Conservation (phyloP, 2,888 invertebrate genomes). For the Alloscopus bannaensis region DNA sequence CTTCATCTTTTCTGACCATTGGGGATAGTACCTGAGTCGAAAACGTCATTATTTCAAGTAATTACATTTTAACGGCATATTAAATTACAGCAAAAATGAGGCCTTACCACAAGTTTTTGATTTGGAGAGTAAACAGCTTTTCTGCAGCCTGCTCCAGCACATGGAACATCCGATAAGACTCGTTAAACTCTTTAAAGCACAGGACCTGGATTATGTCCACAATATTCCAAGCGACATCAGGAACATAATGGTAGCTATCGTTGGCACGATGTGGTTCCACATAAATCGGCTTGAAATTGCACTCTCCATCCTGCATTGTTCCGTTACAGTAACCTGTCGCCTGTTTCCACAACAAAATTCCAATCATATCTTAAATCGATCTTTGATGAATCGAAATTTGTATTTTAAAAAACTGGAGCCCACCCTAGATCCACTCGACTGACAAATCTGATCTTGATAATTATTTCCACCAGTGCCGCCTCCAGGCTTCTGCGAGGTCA, state of each 20-base stretch:
- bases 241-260: slow-evolving; percentile 65
- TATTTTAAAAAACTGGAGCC: slow-evolving; percentile 1
- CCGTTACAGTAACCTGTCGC: slow-evolving; percentile 57
- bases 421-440: neutral
- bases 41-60: neutral
- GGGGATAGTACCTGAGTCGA: slow-evolving; percentile 66
- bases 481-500: neutral
- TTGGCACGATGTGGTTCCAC: slow-evolving; percentile 47
- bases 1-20: slow-evolving; percentile 64
- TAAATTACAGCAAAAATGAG: neutral
- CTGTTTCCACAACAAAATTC: no score
- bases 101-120: slow-evolving; percentile 69
- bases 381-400: slow-evolving; percentile 6
- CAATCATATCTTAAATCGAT: no score
- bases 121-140: slow-evolving; percentile 67
- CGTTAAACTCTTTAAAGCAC: slow-evolving; percentile 68
- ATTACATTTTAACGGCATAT: neutral
- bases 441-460: neutral
- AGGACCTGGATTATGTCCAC: slow-evolving; percentile 68
- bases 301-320: slow-evolving; percentile 37
- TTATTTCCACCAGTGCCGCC: neutral
- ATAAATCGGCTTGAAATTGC: slow-evolving; percentile 45
- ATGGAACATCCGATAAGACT: slow-evolving; percentile 71
- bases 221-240: slow-evolving; percentile 70
- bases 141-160: slow-evolving; percentile 68